Base-by-base conservation (phyloP, 2,797 vertebrate species). In the Mormyrops boulengeri region DNA sequence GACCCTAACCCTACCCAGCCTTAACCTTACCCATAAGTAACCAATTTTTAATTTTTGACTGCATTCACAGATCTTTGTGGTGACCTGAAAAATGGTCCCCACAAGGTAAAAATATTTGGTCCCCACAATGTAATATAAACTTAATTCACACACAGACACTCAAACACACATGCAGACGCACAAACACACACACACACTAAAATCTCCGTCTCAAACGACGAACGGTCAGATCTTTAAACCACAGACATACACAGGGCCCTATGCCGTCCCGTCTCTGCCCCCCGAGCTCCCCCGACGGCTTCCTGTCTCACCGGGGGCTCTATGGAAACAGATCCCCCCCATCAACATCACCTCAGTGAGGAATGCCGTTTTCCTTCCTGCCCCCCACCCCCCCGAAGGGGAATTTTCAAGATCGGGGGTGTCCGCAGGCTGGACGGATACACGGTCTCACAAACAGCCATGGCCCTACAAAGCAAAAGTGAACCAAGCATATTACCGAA, bases 191-290 rank as follows among this genome's bases (percentile, higher is more conserved):
- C 26, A 30, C 11, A 30, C 66, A 73, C 30, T 41, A 77, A 41
- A 30, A 69, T 11, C 62, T 66, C 62, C 9, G 3, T 34, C 0
- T 11, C 3, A 34, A 69, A 66, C 8, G 8, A 3, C 0, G 22
- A 62, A 11, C 9, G 9, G 62, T 4, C 91, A 92, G 91, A 92
- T 30, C 88, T 88, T 92, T 22, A 38, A 44, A 86, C 3, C 55
- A 44, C 30, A 19, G 17, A 34, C 8, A 14, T 8, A 38, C 34
- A n/a, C 14, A 49, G 19, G 17, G 80, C 22, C 41, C 80, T 44
- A 11, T 38, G 38, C 55, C 17, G 7, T 41, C 53, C 30, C 4
- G 9, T 30, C 53, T 19, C 53, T 19, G 17, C 19, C 87, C 38
- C 34, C 2, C 4, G 1, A 34, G 11, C 84, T 22, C 50, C 9